Percentiles rank a stretch among this genome's conserved stretches.
Evolutionary conservation across 2,113 vertebrate genomes (phyloP).

Genomic region (Callospermophilus lateralis): DNA sequence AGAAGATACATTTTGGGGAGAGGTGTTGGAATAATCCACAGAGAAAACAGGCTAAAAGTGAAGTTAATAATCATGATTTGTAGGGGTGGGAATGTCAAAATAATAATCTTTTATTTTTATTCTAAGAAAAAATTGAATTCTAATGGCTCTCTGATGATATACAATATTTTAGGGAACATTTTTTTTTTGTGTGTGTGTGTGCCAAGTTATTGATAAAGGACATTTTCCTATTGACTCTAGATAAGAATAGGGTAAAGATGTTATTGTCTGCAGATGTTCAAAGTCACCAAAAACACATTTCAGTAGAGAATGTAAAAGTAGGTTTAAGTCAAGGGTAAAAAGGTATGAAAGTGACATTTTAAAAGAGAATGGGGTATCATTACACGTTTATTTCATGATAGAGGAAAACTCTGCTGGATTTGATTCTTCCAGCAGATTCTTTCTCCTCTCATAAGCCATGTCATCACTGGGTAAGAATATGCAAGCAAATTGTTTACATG

Average conservation of each 20-base stretch:
- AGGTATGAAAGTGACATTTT: neutral
- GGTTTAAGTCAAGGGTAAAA: neutral
- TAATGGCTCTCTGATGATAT: neutral
- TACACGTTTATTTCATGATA: neutral
- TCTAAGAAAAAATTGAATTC: slow-evolving; percentile 31
- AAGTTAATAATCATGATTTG: neutral
- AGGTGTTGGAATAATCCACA: neutral
- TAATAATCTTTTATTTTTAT: neutral
- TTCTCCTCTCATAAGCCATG: neutral
- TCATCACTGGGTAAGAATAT: neutral
- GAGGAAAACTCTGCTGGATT: neutral
- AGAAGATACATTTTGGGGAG: neutral
- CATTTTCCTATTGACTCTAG: slow-evolving; percentile 49
- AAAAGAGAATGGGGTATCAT: neutral
- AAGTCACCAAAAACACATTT: slow-evolving; percentile 45
- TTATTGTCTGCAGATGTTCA: slow-evolving; percentile 52
- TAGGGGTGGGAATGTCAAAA: neutral
- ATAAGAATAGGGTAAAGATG: slow-evolving; percentile 26
- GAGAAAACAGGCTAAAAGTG: neutral
- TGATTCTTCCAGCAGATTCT: neutral
- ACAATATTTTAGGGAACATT: neutral
- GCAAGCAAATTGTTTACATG: slow-evolving; percentile 44
- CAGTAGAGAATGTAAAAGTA: neutral
- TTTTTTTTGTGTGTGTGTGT: neutral
- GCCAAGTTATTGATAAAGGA: neutral